phyloP scores from a whole-genome alignment of 2,888 invertebrate species.

The Sarcophaga caerulescens region DNA sequence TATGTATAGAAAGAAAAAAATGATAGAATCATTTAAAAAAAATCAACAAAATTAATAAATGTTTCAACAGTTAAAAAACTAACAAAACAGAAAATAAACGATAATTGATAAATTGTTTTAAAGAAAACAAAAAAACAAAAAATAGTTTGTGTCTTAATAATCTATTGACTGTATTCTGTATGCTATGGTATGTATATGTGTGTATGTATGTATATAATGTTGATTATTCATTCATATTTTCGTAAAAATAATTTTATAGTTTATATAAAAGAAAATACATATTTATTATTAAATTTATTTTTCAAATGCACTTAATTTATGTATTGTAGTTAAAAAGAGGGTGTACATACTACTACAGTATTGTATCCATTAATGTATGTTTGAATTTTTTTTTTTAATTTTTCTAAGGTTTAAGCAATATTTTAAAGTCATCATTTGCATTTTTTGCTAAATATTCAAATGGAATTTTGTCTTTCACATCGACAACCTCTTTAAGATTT shows the following conservation, averaged over 20 bases:
- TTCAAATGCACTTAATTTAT: conserved; percentile 59
- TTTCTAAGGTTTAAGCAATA: conserved; percentile 77
- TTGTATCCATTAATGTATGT: conserved; percentile 6
- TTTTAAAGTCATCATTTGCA: conserved; percentile 79
- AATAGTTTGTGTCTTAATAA: neutral
- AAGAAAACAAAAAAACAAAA: neutral
- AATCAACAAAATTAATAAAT: conserved; percentile 22
- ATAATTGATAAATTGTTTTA: conserved; percentile 12
- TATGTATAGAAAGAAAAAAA: conserved; percentile 1
- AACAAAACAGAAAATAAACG: conserved; percentile 32
- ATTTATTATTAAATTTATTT: conserved; percentile 24
- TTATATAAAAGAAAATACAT: conserved; percentile 53
- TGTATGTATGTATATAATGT: conserved; percentile 19
- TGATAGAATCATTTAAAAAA: conserved; percentile 5
- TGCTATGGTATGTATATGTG: conserved; percentile 21
- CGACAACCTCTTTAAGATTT: conserved; percentile 79
- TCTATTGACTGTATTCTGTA: conserved; percentile 26
- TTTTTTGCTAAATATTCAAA: conserved; percentile 79
- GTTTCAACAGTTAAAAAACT: conserved; percentile 43
- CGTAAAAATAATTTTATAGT: conserved; percentile 62
- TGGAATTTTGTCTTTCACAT: conserved; percentile 81
- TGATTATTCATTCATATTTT: conserved; percentile 15
- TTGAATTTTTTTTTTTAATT: neutral
- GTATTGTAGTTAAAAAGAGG: conserved; percentile 23
- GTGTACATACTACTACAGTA: neutral